Conservation (phyloP, 2,888 invertebrate genomes). For the Metellina segmentata region DNA sequence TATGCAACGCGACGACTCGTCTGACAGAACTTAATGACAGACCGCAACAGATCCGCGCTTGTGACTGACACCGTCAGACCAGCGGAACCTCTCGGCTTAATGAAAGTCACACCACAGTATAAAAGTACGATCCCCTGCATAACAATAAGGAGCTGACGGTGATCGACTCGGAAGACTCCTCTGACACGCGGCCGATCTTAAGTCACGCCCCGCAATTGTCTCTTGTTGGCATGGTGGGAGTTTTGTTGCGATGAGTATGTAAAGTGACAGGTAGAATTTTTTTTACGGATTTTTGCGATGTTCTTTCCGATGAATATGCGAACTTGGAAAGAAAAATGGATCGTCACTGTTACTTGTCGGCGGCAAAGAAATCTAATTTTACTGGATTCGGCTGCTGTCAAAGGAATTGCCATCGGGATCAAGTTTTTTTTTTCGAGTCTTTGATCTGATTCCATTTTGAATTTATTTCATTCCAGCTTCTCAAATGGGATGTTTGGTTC, state of each 20-base stretch:
- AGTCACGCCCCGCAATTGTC: background rate
- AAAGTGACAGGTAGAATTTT: background rate
- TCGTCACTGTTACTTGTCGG: background rate
- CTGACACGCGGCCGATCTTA: background rate
- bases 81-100: background rate
- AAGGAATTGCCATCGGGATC: too few species aligned
- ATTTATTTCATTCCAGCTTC: too few species aligned
- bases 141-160: background rate
- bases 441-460: too few species aligned
- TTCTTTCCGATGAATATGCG: background rate
- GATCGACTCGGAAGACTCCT: background rate
- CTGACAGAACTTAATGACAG: constrained; percentile 9
- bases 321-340: background rate
- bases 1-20: constrained; percentile 14
- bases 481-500: too few species aligned
- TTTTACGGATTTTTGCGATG: background rate
- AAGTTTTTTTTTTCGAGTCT: too few species aligned
- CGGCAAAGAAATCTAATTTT: background rate
- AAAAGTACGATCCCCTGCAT: background rate
- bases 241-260: background rate
- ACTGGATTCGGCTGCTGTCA: background rate
- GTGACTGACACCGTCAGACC: background rate
- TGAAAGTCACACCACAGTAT: background rate
- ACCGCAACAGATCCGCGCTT: background rate
- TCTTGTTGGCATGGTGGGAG: background rate